Percentiles rank a stretch among this genome's conserved stretches.
Conservation (phyloP, 2,888 invertebrate species). For the Patella ulyssiponensis region DNA sequence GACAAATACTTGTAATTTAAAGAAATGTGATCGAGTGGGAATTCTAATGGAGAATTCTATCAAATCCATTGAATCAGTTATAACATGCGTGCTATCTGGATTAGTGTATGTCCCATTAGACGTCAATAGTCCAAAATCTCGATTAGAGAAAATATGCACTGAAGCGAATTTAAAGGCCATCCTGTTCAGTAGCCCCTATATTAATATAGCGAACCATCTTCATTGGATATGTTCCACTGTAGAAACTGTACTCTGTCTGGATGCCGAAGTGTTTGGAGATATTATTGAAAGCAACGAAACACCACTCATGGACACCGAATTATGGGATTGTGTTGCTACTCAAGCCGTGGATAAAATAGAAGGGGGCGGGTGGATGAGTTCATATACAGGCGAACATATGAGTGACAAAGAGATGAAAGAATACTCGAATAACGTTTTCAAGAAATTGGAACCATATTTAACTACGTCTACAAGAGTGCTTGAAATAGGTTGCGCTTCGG, state of each 20-base stretch:
- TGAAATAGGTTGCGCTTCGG: not conserved
- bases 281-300: conserved; percentile 10
- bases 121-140: conserved; percentile 1
- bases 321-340: conserved; percentile 25
- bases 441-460: conserved; percentile 14
- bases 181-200: not conserved
- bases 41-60: not conserved
- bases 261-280: conserved; percentile 2
- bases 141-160: not conserved
- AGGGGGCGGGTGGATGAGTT: conserved; percentile 28
- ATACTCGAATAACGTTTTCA: conserved; percentile 15
- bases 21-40: not conserved
- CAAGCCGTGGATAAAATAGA: conserved; percentile 18
- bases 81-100: not conserved
- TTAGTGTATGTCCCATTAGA: not conserved
- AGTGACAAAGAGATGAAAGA: conserved; percentile 22
- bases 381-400: conserved; percentile 25
- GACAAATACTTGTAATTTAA: not conserved
- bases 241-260: conserved; percentile 16
- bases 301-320: conserved; percentile 27
- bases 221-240: conserved; percentile 22
- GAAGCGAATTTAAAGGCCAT: not conserved
- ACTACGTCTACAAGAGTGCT: not conserved
- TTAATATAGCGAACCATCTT: not conserved
- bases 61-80: not conserved